Evolutionary conservation across 2,888 invertebrate genomes (phyloP), one percentile per base, ranked within the genome.

Genomic region (Pyrochroa serraticornis): DNA sequence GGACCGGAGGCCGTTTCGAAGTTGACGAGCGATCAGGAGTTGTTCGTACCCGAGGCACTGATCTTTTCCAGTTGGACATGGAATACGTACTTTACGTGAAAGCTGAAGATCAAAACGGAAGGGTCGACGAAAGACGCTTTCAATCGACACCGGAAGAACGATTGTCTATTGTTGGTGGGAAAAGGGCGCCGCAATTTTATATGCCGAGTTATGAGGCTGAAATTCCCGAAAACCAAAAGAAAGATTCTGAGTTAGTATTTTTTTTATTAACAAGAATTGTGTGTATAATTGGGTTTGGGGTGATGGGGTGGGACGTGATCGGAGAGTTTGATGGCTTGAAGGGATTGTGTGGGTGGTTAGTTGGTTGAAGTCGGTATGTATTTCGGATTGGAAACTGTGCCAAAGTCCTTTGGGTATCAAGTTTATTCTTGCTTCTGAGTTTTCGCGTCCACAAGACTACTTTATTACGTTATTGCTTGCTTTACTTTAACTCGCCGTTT

Each of bases 151-250:
- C 92, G 8, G 95, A 96, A 77, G 95, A 95, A 75, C 85, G 95
- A 7, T 81, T 96, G 50, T 94, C 94, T 63, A 97, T 97, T 75
- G 93, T 96, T 13, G 97, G 97, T n/a, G 98, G 97, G 55, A 95
- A 97, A 76, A 84, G 97, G 33, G 93, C 96, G 0, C 99, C 99
- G 0, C 98, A 99, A 81, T 98, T 99, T 82, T 97, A 95, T 79
- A 89, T 97, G 85, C 91, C 92, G 5, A 91, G 92, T 70, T 99
- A 98, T 78, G 92, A 93, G 75, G 95, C 96, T 0, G 94, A 94
- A 76, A 96, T 98, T 66, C 94, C 95, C 1, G 98, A 99, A 81
- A 96, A 96, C 79, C 94, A 95, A 82, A 94, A 93, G 79, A 95
- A 95, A 79, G 96, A 96, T 79, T 94, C 95, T 43, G 96, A 95